These are phyloP conservation scores for Nymphalis polychloros DNA, from an alignment of 2,888 invertebrate species.

Conservation along the genomic window DNA sequence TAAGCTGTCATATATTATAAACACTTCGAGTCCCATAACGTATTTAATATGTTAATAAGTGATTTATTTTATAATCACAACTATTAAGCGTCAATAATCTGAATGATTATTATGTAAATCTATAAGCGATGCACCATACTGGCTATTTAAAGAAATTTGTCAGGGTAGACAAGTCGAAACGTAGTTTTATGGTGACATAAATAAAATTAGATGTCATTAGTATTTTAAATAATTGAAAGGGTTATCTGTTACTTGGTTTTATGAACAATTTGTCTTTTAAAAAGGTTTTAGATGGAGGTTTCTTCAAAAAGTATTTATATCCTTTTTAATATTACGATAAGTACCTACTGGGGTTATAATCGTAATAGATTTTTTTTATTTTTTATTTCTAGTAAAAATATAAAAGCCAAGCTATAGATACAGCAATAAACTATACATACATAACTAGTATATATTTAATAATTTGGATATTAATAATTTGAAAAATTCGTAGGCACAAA, in stretches of 20 bases:
- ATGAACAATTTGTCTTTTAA: conserved; percentile 16
- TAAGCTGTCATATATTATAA: conserved; percentile 17
- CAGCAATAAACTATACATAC: too few species aligned
- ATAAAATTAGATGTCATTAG: conserved; percentile 35
- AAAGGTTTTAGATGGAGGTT: not conserved
- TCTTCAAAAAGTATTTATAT: too few species aligned
- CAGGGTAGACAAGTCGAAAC: conserved; percentile 21
- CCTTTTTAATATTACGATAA: too few species aligned
- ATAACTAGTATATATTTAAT: too few species aligned
- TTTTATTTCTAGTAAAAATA: too few species aligned
- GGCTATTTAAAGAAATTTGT: conserved; percentile 28
- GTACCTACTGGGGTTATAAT: too few species aligned
- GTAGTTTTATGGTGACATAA: conserved; percentile 33
- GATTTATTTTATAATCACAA: conserved; percentile 34
- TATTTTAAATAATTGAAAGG: conserved; percentile 31
- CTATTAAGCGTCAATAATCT: conserved; percentile 30
- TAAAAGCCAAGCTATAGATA: too few species aligned
- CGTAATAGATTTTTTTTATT: too few species aligned
- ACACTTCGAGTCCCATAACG: conserved; percentile 19
- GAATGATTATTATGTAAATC: conserved; percentile 34
- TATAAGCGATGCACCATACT: conserved; percentile 26
- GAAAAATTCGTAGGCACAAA: too few species aligned
- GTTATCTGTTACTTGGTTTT: conserved; percentile 30
- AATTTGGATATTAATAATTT: too few species aligned
- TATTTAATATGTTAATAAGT: conserved; percentile 35